A percentile compares a stretch with the other conserved stretches of the same genome.
These are phyloP conservation scores for Datnioides undecimradiatus DNA, from an alignment of 2,113 vertebrate genomes.

Conservation along the genomic window DNA sequence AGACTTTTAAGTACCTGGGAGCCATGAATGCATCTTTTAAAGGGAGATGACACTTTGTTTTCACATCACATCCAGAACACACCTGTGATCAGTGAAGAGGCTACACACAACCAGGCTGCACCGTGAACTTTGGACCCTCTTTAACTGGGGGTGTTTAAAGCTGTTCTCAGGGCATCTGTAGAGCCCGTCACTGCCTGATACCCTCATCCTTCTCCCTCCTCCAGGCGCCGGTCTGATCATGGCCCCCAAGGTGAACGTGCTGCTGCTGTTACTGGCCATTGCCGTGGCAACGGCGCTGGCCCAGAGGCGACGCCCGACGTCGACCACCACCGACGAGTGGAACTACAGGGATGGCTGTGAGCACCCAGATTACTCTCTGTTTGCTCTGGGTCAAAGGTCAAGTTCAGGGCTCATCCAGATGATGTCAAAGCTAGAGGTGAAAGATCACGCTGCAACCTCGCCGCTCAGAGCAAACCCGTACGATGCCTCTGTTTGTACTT, in stretches of 20 bases:
- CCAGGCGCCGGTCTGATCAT: slow-evolving; percentile 69
- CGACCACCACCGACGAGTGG: slow-evolving; percentile 74
- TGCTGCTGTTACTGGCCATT: slow-evolving; percentile 75
- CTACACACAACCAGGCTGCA: no score
- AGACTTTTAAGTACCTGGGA: no score
- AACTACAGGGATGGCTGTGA: slow-evolving; percentile 86
- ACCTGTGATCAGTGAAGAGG: no score
- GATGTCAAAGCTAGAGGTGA: slow-evolving; percentile 51
- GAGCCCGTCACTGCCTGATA: no score
- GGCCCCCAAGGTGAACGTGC: slow-evolving; percentile 70
- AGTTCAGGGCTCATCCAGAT: slow-evolving; percentile 33
- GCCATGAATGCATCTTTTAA: no score
- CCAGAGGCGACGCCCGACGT: slow-evolving; percentile 67
- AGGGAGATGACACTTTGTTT: no score
- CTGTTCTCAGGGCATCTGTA: no score
- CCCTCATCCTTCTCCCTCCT: background rate
- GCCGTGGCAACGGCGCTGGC: slow-evolving; percentile 62
- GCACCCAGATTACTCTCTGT: slow-evolving; percentile 60
- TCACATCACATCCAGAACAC: no score
- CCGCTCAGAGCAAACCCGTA: background rate
- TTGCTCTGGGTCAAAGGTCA: slow-evolving; percentile 53
- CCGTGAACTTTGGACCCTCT: no score
- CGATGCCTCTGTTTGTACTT: background rate
- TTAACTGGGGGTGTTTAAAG: no score
- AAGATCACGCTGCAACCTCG: slow-evolving; percentile 3